Evolutionary conservation across 2,888 invertebrate species (phyloP).

Genomic region (Rhingia campestris): DNA sequence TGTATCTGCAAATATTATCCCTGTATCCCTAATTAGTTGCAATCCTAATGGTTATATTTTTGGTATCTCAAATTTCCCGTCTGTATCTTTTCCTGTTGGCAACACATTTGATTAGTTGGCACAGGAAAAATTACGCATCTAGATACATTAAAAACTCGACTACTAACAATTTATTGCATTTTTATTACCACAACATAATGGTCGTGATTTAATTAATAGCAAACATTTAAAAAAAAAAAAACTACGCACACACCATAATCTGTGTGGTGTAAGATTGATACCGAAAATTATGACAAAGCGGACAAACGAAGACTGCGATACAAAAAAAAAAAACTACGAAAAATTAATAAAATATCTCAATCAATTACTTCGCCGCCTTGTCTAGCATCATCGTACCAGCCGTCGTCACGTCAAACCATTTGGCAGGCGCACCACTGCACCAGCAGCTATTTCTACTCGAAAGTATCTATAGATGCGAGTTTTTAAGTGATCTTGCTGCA

Average conservation of each 20-base stretch:
- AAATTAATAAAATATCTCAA: conserved; percentile 74
- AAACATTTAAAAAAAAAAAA: not conserved
- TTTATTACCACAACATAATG: conserved; percentile 54
- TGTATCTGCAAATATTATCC: not conserved
- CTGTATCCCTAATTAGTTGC: conserved; percentile 37
- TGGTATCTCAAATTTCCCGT: conserved; percentile 3
- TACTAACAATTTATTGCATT: conserved; percentile 65
- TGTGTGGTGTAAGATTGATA: conserved; percentile 25
- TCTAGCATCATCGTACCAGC: conserved; percentile 45
- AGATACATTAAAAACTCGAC: not conserved
- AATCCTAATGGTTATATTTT: conserved; percentile 38
- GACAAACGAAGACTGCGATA: not conserved
- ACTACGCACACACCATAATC: not conserved
- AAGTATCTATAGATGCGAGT: conserved; percentile 48
- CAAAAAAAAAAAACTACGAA: conserved; percentile 6
- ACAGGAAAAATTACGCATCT: not conserved
- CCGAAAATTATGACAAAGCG: conserved; percentile 27
- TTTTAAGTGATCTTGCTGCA: conserved; percentile 42
- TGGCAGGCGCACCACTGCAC: conserved; percentile 7
- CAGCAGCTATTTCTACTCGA: conserved; percentile 29
- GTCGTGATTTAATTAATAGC: conserved; percentile 65
- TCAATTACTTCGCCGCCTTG: conserved; percentile 75
- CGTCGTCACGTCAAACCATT: conserved; percentile 12
- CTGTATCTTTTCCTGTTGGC: not conserved
- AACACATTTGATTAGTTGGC: conserved; percentile 17